Evolutionary conservation across 2,113 vertebrate species (phyloP), one percentile per base, ranked within the genome.

Genomic region (Rattus norvegicus): DNA sequence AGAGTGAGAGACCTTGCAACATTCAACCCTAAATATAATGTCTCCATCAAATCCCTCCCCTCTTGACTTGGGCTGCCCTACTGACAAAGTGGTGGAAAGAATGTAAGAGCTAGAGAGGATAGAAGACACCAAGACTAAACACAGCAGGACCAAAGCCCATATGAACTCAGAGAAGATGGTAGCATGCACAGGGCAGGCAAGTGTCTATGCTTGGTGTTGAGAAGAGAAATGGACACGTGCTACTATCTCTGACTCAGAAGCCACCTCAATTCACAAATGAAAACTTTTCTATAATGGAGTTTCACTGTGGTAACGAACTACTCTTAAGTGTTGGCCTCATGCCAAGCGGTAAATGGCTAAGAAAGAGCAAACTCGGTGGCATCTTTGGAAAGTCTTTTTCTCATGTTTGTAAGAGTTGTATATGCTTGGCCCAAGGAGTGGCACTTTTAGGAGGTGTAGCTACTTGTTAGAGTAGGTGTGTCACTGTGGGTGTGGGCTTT

Each of bases 261-360:
- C 22, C 28, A 43, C 39, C 56, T 63, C 80, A n/a, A 83, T 22
- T 39, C 24, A n/a, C 36, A 83, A 39, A 39, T 8, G 22, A 59
- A 59, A 59, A 59, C 56, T 13, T 8, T 39, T 16, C 36, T 7
- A 61, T n/a, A 83, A 26, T 36, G 56, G 2, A 26, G 6, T 83
- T 61, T 83, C 2, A 83, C 56, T 39, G 36, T 61, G 80, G 81
- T 7, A 39, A 63, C 22, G 16, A 84, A 43, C 22, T 16, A 43
- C 13, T 43, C n/a, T 63, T 17, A 61, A n/a, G 33, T 20, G 33
- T 59, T n/a, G 79, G 4, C 14, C 7, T n/a, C 12, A 63, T 17
- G n/a, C 13, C 36, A 26, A 84, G 7, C n/a, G 63, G 24, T 13
- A 61, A 13, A 28, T 0, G 0, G 7, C 4, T 1, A 63, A 63